Evolutionary conservation across 1,140 invertebrate species (phyloP).

Genomic region (Tyrophagus putrescentiae): DNA sequence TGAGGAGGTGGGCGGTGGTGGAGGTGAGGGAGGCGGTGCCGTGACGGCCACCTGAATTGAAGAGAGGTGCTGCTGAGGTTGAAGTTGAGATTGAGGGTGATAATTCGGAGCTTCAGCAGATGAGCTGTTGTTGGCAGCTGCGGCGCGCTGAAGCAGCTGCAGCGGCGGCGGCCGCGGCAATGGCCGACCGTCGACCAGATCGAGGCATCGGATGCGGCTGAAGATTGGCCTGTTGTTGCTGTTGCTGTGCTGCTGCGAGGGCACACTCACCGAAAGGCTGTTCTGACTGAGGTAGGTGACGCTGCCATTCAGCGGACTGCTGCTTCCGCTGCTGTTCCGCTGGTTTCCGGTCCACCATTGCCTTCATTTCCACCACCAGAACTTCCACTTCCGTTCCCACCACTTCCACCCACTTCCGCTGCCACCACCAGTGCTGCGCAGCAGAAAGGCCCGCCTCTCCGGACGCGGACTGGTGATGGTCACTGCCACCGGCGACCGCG

Average conservation of each 20-base stretch:
- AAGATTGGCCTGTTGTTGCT: neutral
- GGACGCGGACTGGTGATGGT: conserved; percentile 28
- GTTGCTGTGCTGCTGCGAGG: neutral
- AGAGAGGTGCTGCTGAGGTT: too few species aligned
- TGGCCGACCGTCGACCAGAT: neutral
- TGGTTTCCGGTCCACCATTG: too few species aligned
- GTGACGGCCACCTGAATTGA: conserved; percentile 2
- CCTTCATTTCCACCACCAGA: neutral
- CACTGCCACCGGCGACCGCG: conserved; percentile 22
- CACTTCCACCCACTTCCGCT: neutral
- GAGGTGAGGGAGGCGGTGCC: neutral
- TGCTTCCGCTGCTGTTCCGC: neutral
- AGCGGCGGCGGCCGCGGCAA: too few species aligned
- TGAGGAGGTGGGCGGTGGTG: conserved; percentile 7
- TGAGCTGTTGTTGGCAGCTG: too few species aligned
- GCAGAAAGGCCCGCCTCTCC: conserved; percentile 28
- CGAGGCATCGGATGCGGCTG: neutral
- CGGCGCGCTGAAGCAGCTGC: too few species aligned
- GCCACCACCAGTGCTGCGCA: conserved; percentile 21
- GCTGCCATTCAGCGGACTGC: neutral
- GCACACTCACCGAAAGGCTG: conserved; percentile 20
- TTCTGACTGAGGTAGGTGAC: neutral
- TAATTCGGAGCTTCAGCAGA: too few species aligned
- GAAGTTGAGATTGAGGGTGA: too few species aligned
- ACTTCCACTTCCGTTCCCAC: neutral